Base-by-base conservation (phyloP, 2,113 vertebrate genomes). In the Phylloscopus trochiloides region DNA sequence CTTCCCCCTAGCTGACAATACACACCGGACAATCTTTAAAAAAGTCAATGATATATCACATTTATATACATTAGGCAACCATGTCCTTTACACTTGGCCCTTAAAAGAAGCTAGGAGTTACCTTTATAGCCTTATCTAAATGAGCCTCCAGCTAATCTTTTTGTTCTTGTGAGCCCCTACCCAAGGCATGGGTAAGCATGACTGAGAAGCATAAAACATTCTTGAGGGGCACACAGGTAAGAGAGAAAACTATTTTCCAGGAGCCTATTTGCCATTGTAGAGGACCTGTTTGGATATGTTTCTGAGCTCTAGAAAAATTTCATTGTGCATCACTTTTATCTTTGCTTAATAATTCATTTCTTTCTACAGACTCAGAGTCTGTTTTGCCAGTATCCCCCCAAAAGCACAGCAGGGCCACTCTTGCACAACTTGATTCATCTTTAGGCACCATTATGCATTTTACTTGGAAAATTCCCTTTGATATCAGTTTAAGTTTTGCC, bases 1-100 rank as follows among this genome's bases (percentile, higher is more conserved):
- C 26, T 63, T 67, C 58, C 12, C 29, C 43, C 26, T 32, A 62
- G 4, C 9, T 67, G 34, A 83, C 50, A 9, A 31, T 7, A 26
- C 0, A 6, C 7, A 58, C 15, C 22, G 0, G 0, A 59, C 15
- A 87, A 61, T 10, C 10, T 65, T 68, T 36, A 10, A 43, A 34
- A 31, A 71, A 32, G 17, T 5, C 9, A 59, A 12, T 2, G 0
- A 26, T 19, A 10, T 7, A 10, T 15, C 8, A 9, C 6, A 1
- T 34, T 45, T 58, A 19, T 22, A 10, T 7, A 42, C 10, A 4
- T 28, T n/a, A 25, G 26, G 15, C 13, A 87, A 14, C 7, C 10
- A 9, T 3, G 1, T 32, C 47, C 28, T 55, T 38, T 28, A n/a
- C 12, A 22, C 9, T 38, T 34, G 10, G 13, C 10, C 36, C 12